Evolutionary conservation across 2,797 vertebrate genomes (phyloP).

Genomic region (Enteromius anoplus): DNA sequence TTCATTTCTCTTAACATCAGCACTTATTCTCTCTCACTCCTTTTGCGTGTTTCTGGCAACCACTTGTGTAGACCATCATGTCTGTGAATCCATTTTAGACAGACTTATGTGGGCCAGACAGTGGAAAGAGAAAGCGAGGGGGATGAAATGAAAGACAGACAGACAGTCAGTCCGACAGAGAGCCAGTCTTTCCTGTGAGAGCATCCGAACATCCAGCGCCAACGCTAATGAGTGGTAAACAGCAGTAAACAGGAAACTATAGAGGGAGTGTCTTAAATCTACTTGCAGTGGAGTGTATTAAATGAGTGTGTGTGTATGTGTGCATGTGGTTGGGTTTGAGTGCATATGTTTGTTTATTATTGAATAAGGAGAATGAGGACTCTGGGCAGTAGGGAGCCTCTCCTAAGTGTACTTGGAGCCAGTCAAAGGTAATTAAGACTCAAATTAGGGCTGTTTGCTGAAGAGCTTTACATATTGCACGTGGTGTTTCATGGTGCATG

Average conservation of each 20-base stretch:
- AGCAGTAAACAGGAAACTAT: slow-evolving; percentile 62
- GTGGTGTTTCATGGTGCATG: slow-evolving; percentile 27
- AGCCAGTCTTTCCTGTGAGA: slow-evolving; percentile 53
- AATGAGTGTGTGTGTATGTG: slow-evolving; percentile 37
- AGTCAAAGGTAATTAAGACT: slow-evolving; percentile 63
- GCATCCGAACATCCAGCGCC: slow-evolving; percentile 43
- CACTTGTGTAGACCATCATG: slow-evolving; percentile 13
- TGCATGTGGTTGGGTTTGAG: slow-evolving; percentile 58
- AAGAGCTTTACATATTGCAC: slow-evolving; percentile 52
- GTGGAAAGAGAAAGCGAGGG: slow-evolving; percentile 30
- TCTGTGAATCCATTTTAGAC: slow-evolving; percentile 44
- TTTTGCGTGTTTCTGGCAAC: slow-evolving; percentile 31
- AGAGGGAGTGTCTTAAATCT: slow-evolving; percentile 58
- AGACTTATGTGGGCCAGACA: slow-evolving; percentile 46
- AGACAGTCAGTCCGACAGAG: slow-evolving; percentile 35
- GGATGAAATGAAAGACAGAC: slow-evolving; percentile 40
- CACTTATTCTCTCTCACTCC: slow-evolving; percentile 30
- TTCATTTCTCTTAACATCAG: slow-evolving; percentile 38
- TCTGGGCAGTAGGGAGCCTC: slow-evolving; percentile 55
- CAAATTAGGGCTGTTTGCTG: slow-evolving; percentile 52
- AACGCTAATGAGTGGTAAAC: slow-evolving; percentile 57
- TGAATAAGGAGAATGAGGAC: slow-evolving; percentile 56
- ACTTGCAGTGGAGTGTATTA: slow-evolving; percentile 56
- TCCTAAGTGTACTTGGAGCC: slow-evolving; percentile 63
- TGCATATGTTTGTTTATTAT: slow-evolving; percentile 61